phyloP scores from a whole-genome alignment of 2,888 invertebrate genomes.

The Proisotoma minuta region DNA sequence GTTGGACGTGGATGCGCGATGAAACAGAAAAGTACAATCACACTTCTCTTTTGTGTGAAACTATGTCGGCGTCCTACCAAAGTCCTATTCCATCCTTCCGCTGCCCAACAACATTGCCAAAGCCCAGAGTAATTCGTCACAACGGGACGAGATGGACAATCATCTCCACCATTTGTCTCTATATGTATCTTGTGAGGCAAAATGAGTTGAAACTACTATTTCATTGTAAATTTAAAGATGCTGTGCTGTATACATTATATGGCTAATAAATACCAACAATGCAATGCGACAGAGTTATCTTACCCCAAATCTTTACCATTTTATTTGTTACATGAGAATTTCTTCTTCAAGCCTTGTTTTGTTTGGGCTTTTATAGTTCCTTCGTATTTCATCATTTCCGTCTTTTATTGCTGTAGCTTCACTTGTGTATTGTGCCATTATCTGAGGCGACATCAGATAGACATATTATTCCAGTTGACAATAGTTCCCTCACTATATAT shows the following conservation, averaged over 20 bases:
- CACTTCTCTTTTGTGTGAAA: slow-evolving; percentile 14
- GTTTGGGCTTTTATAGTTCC: neutral
- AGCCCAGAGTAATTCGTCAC: too few relatives aligned
- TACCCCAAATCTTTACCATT: slow-evolving; percentile 4
- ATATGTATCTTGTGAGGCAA: too few relatives aligned
- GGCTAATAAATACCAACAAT: slow-evolving; percentile 10
- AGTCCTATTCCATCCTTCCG: neutral
- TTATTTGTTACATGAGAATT: neutral
- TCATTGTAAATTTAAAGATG: too few relatives aligned
- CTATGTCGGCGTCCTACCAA: slow-evolving; percentile 9
- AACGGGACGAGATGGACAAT: too few relatives aligned
- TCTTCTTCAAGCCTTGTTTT: neutral
- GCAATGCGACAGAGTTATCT: slow-evolving; percentile 6
- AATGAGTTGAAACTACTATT: too few relatives aligned
- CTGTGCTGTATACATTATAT: slow-evolving; percentile 4
- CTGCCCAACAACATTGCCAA: too few relatives aligned
- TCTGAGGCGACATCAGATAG: neutral
- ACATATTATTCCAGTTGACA: slow-evolving; percentile 1
- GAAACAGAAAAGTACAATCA: slow-evolving; percentile 18
- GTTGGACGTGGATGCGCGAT: slow-evolving; percentile 16
- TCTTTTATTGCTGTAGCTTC: slow-evolving; percentile 10
- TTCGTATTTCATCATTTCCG: slow-evolving; percentile 15
- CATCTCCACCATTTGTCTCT: too few relatives aligned
- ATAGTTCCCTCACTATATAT: neutral
- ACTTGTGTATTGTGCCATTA: neutral